phyloP scores from a whole-genome alignment of 2,888 invertebrate genomes.

The Nudaria mundana region DNA sequence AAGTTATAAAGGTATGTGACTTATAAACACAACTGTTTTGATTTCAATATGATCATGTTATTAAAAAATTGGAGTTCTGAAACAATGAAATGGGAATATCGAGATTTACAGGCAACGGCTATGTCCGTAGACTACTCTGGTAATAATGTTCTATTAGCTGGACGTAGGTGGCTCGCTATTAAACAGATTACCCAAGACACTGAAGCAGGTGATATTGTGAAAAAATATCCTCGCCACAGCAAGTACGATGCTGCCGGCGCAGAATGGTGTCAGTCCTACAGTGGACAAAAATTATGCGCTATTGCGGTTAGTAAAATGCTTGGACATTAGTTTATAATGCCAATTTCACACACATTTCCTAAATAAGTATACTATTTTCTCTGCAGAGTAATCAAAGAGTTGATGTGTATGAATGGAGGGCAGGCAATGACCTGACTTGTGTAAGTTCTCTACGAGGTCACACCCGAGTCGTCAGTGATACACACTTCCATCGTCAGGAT shows the following conservation, averaged over 20 bases:
- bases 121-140: constrained; percentile 96
- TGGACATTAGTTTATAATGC: too few species aligned
- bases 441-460: constrained; percentile 89
- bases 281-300: constrained; percentile 90
- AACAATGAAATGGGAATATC: constrained; percentile 85
- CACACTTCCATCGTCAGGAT: constrained; percentile 91
- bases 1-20: neutral
- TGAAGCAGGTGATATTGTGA: constrained; percentile 84
- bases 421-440: constrained; percentile 85
- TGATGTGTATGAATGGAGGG: constrained; percentile 91
- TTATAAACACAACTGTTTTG: neutral
- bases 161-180: constrained; percentile 90
- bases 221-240: constrained; percentile 92
- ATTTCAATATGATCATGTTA: constrained; percentile 39
- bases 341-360: too few species aligned
- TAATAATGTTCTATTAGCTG: constrained; percentile 91
- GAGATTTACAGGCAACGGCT: constrained; percentile 94
- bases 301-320: constrained; percentile 87
- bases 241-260: constrained; percentile 96
- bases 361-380: too few species aligned
- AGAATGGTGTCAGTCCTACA: constrained; percentile 93
- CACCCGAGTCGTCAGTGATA: constrained; percentile 92
- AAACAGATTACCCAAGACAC: constrained; percentile 87
- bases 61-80: constrained; percentile 78
- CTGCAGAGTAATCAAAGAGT: constrained; percentile 91